These are phyloP conservation scores for Congeria kusceri DNA, from an alignment of 2,888 invertebrate genomes.

Conservation along the genomic window DNA sequence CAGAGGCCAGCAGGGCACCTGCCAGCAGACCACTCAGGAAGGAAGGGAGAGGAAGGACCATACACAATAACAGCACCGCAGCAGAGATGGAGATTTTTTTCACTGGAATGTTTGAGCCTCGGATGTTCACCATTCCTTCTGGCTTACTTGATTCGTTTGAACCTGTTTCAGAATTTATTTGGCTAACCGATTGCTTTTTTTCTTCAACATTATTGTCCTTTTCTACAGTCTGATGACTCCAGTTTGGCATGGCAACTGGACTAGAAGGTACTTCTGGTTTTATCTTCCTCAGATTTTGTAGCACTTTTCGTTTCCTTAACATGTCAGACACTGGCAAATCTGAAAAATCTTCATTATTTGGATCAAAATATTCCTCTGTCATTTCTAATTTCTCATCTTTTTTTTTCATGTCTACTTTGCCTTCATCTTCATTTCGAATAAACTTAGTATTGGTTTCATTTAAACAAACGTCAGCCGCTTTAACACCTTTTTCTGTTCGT, in stretches of 20 bases:
- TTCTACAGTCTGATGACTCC: neutral
- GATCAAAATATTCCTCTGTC: constrained; percentile 53
- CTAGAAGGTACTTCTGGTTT: constrained; percentile 53
- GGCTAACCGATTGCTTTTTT: neutral
- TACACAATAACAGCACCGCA: constrained; percentile 71
- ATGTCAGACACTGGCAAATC: constrained; percentile 45
- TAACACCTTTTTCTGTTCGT: constrained; percentile 3
- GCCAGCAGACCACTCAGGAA: constrained; percentile 79
- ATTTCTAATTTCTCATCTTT: constrained; percentile 42
- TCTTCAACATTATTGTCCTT: constrained; percentile 17
- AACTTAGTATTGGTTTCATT: neutral
- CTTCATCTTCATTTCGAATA: constrained; percentile 22
- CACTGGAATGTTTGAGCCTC: constrained; percentile 45
- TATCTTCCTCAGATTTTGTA: constrained; percentile 49
- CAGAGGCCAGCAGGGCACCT: constrained; percentile 72
- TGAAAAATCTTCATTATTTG: constrained; percentile 63
- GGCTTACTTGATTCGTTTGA: neutral
- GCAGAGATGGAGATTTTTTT: constrained; percentile 58
- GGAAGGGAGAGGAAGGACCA: constrained; percentile 80
- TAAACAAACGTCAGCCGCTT: neutral
- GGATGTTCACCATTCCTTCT: constrained; percentile 19
- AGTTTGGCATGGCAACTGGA: constrained; percentile 64
- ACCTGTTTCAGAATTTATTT: too few relatives aligned
- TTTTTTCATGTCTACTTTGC: constrained; percentile 9
- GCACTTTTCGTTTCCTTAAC: constrained; percentile 45